Evolutionary conservation across 2,797 vertebrate genomes (phyloP).

Genomic region (Peromyscus aztecus): DNA sequence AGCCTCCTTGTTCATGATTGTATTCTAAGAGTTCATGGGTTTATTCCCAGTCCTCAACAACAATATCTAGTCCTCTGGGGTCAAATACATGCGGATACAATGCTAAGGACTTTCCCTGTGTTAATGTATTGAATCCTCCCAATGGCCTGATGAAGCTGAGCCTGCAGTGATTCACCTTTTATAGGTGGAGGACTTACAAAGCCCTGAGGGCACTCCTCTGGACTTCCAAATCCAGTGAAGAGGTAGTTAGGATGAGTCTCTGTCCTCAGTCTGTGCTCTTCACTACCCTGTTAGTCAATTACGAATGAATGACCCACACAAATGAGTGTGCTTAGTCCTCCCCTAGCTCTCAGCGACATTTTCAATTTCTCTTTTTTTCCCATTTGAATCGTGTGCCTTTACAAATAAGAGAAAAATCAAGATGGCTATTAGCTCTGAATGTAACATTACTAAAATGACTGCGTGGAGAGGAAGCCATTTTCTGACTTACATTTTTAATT

Average conservation of each 20-base stretch:
- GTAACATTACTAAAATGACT: neutral
- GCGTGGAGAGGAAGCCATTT: neutral
- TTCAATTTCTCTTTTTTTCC: neutral
- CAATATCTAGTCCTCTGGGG: neutral
- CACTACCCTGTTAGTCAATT: neutral
- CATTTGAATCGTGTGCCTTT: neutral
- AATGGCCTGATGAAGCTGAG: neutral
- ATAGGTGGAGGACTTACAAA: neutral
- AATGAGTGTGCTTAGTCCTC: neutral
- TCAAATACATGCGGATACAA: neutral
- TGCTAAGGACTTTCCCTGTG: neutral
- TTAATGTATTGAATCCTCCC: neutral
- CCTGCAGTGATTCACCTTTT: neutral
- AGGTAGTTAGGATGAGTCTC: accelerated
- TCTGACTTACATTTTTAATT: neutral
- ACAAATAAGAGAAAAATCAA: neutral
- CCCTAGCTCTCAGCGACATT: neutral
- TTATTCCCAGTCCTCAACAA: neutral
- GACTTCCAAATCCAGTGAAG: neutral
- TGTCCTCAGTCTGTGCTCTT: neutral
- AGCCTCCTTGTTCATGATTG: neutral
- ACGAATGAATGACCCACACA: neutral
- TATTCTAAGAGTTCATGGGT: neutral
- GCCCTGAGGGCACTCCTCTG: neutral
- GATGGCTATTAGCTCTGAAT: neutral